phyloP scores from a whole-genome alignment of 2,113 vertebrate species.

The Sinocyclocheilus anshuiensis region DNA sequence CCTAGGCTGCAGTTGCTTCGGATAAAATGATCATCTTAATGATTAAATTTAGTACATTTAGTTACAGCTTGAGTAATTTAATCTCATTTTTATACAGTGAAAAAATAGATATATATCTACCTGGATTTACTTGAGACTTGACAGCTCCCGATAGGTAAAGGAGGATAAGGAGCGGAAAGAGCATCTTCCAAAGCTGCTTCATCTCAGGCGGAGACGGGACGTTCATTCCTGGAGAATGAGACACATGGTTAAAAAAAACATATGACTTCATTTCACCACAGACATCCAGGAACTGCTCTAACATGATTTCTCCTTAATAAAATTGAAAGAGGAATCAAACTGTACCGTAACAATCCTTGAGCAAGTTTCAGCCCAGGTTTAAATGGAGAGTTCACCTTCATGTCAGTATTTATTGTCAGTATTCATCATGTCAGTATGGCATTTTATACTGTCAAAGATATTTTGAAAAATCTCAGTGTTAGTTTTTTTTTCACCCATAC shows the following conservation, averaged over 20 bases:
- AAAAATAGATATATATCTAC: slow-evolving; percentile 72
- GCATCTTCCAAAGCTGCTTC: slow-evolving; percentile 70
- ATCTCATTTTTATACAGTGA: not conserved
- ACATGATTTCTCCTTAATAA: slow-evolving; percentile 8
- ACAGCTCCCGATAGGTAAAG: slow-evolving; percentile 68
- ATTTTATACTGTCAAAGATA: not conserved
- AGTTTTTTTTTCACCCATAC: not conserved
- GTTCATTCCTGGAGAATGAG: slow-evolving; percentile 62
- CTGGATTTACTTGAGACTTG: slow-evolving; percentile 89
- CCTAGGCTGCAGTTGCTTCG: not conserved
- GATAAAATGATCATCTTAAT: not conserved
- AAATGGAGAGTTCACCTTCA: not conserved
- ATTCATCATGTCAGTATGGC: not conserved
- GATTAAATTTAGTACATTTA: not conserved
- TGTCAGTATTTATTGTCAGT: not conserved
- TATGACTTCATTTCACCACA: slow-evolving; percentile 14
- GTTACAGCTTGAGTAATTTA: not conserved
- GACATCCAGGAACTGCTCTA: slow-evolving; percentile 13
- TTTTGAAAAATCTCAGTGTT: not conserved
- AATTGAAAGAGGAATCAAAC: not conserved
- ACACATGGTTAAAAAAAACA: slow-evolving; percentile 3
- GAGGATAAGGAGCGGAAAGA: slow-evolving; percentile 75
- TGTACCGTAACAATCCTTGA: not conserved
- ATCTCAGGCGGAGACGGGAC: slow-evolving; percentile 66
- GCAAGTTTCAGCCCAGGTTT: not conserved